Evolutionary conservation across 2,797 vertebrate genomes (phyloP).

Genomic region (Hipposideros larvatus): DNA sequence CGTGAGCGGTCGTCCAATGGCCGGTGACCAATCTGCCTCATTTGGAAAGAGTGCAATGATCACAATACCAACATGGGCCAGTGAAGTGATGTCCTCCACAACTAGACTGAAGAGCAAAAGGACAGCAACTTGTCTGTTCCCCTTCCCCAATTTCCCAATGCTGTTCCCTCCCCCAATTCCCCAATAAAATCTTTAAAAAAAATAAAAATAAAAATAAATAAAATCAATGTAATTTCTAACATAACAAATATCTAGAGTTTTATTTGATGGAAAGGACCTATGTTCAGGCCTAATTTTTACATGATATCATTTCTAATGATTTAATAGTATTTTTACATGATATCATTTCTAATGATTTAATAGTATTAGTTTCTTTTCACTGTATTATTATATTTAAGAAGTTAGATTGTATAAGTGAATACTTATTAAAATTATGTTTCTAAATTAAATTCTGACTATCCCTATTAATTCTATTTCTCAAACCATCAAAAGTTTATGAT

Average conservation of each 20-base stretch:
- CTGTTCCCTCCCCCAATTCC: no score
- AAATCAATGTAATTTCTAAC: background rate
- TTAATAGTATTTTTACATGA: background rate
- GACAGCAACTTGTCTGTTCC: no score
- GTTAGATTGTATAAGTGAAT: background rate
- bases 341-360: background rate
- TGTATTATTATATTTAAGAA: background rate
- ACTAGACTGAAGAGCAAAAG: no score
- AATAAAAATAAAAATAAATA: background rate
- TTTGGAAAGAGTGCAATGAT: no score
- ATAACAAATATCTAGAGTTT: background rate
- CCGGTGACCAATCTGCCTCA: no score
- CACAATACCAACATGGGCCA: no score
- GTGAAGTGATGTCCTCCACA: no score
- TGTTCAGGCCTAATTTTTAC: background rate
- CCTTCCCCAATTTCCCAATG: no score
- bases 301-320: background rate
- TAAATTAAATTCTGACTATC: background rate
- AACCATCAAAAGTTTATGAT: background rate
- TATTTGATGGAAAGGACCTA: background rate
- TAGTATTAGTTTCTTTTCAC: background rate
- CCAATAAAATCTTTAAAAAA: no score
- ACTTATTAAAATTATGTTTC: constrained; percentile 31
- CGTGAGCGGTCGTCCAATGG: no score
- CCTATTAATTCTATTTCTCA: constrained; percentile 8